Evolutionary conservation across 2,113 vertebrate species (phyloP), one percentile per base, ranked within the genome.

Genomic region (Oreochromis niloticus): DNA sequence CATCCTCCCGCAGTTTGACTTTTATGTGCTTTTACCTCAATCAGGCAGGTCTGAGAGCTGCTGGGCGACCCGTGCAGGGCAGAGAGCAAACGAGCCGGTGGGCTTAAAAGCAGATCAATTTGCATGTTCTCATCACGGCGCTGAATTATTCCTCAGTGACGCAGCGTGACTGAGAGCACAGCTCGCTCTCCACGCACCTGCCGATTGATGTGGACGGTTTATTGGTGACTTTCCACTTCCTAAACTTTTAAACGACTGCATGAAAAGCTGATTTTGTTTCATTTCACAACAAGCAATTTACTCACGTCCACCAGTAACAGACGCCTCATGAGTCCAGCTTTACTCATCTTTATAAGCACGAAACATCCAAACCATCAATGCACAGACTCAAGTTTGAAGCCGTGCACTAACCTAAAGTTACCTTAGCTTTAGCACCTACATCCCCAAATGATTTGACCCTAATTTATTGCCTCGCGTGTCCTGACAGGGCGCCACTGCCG

Each of bases 21-120:
- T 78, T 78, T 78, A 78, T 78, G 71, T 78, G 71, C 43, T 78
- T 78, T 78, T 78, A 78, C 43, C 71, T 78, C 71, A 50, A 32
- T 78, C 27, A 78, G 9, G 71, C 43, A 11, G 71, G 71, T 13
- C 71, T 78, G 71, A 78, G 71, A 32, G 71, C 16, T 50, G 43
- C 71, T 6, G 9, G 43, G 71, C 16, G 71, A 32, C 71, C 71
- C 1, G 16, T 32, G 43, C 43, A 13, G 71, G 71, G 43, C 71
- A 48, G 9, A 50, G 71, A 78, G 71, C 71, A 78, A 78, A 78
- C 27, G 4, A 50, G 71, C 43, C 43, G 1, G 43, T 50, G 71
- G 43, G 71, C 43, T 78, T 78, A 78, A 78, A 50, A 78, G 71
- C 43, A n/a, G 43, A 12, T 75, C 2, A 27, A 75, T 75, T 75